These are phyloP conservation scores for Arion vulgaris DNA, from an alignment of 1,140 invertebrate genomes.

Conservation along the genomic window DNA sequence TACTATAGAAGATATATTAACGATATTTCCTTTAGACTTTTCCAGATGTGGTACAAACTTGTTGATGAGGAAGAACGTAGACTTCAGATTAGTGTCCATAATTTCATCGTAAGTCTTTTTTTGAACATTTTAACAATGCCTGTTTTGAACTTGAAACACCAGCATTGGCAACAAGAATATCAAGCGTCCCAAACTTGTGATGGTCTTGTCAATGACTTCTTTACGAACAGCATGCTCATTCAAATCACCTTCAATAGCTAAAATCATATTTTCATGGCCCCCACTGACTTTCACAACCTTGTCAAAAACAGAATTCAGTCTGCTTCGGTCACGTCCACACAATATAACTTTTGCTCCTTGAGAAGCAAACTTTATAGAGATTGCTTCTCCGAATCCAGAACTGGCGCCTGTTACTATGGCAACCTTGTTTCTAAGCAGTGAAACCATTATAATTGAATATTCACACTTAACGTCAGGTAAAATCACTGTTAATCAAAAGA, in stretches of 20 bases:
- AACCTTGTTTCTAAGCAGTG: not conserved
- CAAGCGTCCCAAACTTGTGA: constrained; percentile 8
- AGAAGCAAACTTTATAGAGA: not conserved
- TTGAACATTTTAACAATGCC: not conserved
- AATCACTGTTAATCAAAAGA: too few relatives aligned
- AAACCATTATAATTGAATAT: not conserved
- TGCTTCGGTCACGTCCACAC: not conserved
- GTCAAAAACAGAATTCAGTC: not conserved
- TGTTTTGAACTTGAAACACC: not conserved
- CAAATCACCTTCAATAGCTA: not conserved
- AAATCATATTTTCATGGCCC: not conserved
- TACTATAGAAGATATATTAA: not conserved
- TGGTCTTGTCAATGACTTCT: not conserved
- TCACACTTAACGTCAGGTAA: too few relatives aligned
- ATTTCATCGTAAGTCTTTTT: not conserved
- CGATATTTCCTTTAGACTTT: constrained; percentile 11
- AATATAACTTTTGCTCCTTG: not conserved
- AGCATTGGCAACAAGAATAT: not conserved
- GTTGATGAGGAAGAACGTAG: constrained; percentile 20
- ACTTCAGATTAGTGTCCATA: not conserved
- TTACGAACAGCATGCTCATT: not conserved
- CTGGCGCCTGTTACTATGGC: not conserved
- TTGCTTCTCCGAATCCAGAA: not conserved
- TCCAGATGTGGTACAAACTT: constrained; percentile 7
- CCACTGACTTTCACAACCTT: not conserved